These are phyloP conservation scores for Formica selysi DNA, from an alignment of 1,140 invertebrate genomes.

Conservation along the genomic window DNA sequence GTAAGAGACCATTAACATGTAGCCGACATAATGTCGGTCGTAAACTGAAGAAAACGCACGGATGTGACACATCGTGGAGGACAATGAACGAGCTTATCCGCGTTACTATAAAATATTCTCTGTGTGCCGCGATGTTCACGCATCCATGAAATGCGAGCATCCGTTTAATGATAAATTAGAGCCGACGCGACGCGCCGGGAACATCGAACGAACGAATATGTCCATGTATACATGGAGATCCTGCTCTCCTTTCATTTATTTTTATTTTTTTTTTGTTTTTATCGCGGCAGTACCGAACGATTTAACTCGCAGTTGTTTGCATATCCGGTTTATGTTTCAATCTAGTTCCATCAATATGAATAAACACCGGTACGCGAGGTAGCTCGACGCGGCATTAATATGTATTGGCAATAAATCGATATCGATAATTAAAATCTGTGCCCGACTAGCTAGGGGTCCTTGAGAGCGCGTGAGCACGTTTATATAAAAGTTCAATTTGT, in stretches of 20 bases:
- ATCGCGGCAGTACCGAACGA: slow-evolving; percentile 65
- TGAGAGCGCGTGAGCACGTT: slow-evolving; percentile 73
- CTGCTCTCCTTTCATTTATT: neutral
- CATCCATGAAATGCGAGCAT: slow-evolving; percentile 58
- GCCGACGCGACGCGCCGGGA: slow-evolving; percentile 38
- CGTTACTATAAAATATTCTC: slow-evolving; percentile 59
- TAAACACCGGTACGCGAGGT: slow-evolving; percentile 81
- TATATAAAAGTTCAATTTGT: slow-evolving; percentile 86
- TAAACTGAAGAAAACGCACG: slow-evolving; percentile 23
- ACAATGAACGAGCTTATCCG: slow-evolving; percentile 57
- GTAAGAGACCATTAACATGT: slow-evolving; percentile 38
- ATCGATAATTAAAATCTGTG: slow-evolving; percentile 87
- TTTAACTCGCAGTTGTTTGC: slow-evolving; percentile 79
- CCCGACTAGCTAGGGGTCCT: slow-evolving; percentile 55
- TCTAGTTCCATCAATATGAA: slow-evolving; percentile 84
- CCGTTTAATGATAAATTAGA: slow-evolving; percentile 65
- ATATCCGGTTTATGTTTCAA: slow-evolving; percentile 85
- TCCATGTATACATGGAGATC: neutral
- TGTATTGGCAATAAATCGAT: slow-evolving; percentile 86
- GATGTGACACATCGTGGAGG: neutral
- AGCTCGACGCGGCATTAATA: slow-evolving; percentile 81
- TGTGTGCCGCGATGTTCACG: slow-evolving; percentile 39
- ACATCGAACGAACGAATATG: slow-evolving; percentile 48
- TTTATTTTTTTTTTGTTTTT: neutral
- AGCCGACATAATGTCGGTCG: slow-evolving; percentile 11